Evolutionary conservation across 2,888 invertebrate species (phyloP), one percentile per base, ranked within the genome.

Genomic region (Polyommatus iphigenia): DNA sequence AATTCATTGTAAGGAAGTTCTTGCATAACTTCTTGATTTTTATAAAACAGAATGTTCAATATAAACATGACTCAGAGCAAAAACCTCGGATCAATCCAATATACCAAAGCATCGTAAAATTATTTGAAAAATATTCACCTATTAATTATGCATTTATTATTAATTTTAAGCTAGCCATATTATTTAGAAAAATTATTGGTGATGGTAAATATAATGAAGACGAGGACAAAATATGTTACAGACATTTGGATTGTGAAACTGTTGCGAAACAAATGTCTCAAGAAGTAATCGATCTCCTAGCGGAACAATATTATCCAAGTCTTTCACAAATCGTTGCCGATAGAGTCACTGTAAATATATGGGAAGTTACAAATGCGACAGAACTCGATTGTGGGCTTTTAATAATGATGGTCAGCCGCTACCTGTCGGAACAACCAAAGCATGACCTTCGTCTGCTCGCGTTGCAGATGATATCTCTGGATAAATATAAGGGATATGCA

Each of bases 41-140:
- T 6, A 36, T 78, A 20, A 57, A 59, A 24, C 7, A 73, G 18
- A 72, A 57, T n/a, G 41, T 72, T 2, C 36, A 29, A 10, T 78
- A 57, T 73, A 72, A 59, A 59, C 59, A 36, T 41, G 73, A 78
- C 5, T 20, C 24, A 5, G 41, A 72, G 13, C 24, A 46, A 29
- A 78, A 78, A 73, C 7, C 78, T 7, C 41, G 29, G 20, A 78
- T 73, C n/a, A 24, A 46, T 50, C 59, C 73, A 36, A 62, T 78
- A 78, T 78, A 46, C 73, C 59, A 78, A 18, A 41, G 36, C 59
- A 73, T 78, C 29, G 29, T 78, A 5, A 59, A 20, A 46, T 73
- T 73, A 7, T 73, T 78, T 10, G n/a, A n/a, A 13, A n/a, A 72
- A 41, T 41, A 41, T 41, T 57, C 20, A 36, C 73, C 73, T 73